These are phyloP conservation scores for Pachyuromys duprasi DNA, from an alignment of 2,797 vertebrate genomes.

Conservation along the genomic window DNA sequence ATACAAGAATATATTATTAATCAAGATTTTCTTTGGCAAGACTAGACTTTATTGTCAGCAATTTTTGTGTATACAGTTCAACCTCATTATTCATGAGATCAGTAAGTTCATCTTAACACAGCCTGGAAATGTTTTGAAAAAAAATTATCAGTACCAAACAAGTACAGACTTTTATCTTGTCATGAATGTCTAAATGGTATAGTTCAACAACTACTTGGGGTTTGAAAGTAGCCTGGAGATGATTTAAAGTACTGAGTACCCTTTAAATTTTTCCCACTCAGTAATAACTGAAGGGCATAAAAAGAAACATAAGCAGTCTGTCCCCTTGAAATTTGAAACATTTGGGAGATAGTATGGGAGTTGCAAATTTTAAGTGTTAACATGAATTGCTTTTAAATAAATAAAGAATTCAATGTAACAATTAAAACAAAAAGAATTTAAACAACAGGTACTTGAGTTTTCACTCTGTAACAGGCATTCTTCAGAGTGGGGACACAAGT, in stretches of 20 bases:
- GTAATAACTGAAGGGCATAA: neutral
- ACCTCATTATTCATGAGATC: neutral
- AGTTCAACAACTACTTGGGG: neutral
- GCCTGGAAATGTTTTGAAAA: neutral
- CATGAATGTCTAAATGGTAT: neutral
- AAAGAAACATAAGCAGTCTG: slow-evolving; percentile 2
- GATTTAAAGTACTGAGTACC: neutral
- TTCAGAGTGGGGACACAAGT: neutral
- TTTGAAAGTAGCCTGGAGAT: neutral
- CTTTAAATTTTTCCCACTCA: neutral
- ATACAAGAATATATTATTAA: slow-evolving; percentile 26
- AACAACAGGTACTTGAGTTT: slow-evolving; percentile 31
- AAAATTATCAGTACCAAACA: neutral
- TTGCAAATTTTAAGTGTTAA: slow-evolving; percentile 20
- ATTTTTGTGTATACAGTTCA: neutral
- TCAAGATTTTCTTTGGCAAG: slow-evolving; percentile 44
- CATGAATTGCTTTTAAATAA: neutral
- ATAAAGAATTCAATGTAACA: neutral
- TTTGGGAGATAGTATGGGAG: neutral
- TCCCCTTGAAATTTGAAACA: slow-evolving; percentile 33
- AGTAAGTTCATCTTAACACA: neutral
- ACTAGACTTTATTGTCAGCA: slow-evolving; percentile 35
- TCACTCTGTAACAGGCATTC: neutral
- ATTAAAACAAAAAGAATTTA: slow-evolving; percentile 7
- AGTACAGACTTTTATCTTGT: neutral